Evolutionary conservation across 1,140 invertebrate genomes (phyloP).

Genomic region (Meloidogyne hapla): DNA sequence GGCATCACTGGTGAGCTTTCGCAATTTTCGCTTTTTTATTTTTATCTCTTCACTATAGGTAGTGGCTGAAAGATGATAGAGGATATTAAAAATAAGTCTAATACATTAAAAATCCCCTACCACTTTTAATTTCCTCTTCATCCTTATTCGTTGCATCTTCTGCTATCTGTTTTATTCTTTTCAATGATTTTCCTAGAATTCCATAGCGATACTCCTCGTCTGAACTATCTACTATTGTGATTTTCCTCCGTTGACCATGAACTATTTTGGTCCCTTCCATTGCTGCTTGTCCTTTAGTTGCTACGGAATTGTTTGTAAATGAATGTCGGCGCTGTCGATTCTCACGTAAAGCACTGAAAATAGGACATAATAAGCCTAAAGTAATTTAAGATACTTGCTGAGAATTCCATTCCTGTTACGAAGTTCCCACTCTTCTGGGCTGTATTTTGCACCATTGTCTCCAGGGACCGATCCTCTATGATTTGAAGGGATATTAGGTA

Average conservation of each 20-base stretch:
- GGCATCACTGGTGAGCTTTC: constrained; percentile 14
- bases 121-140: not conserved
- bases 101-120: not conserved
- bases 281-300: not conserved
- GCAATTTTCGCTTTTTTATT: not conserved
- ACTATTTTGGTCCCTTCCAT: not conserved
- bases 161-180: not conserved
- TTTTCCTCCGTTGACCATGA: not conserved
- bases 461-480: not conserved
- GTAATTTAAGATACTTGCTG: constrained; percentile 14
- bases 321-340: not conserved
- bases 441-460: constrained; percentile 8
- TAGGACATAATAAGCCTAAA: constrained; percentile 15
- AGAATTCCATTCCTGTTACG: constrained; percentile 37
- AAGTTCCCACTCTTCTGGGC: constrained; percentile 37
- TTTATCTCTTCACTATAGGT: not conserved
- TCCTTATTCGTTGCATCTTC: too few relatives aligned
- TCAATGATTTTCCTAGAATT: constrained; percentile 38
- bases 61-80: too few relatives aligned
- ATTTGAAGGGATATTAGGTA: not conserved
- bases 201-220: constrained; percentile 51
- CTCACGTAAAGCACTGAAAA: constrained; percentile 11
- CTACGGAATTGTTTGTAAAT: not conserved
- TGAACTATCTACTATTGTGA: constrained; percentile 35
- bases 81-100: too few relatives aligned